These are phyloP conservation scores for Agrypnus murinus DNA, from an alignment of 2,888 invertebrate genomes.

Conservation along the genomic window DNA sequence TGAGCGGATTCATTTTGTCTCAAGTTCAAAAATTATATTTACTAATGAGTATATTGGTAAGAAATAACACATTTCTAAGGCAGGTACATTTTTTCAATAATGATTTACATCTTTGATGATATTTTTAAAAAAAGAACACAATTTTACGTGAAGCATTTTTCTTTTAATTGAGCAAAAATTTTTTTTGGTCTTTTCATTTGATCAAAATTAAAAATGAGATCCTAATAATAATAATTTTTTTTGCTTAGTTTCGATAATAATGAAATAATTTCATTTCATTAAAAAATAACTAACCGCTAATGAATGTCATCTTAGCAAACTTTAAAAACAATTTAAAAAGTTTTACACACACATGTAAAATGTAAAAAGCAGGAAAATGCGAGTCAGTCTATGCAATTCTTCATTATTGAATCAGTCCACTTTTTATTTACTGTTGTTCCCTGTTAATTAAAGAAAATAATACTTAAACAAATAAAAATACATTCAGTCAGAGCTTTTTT, in stretches of 20 bases:
- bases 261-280: too few species aligned
- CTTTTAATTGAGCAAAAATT: conserved; percentile 26
- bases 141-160: not conserved
- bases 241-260: too few species aligned
- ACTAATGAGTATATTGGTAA: not conserved
- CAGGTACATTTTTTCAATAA: conserved; percentile 24
- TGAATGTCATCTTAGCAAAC: not conserved
- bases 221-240: not conserved
- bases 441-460: conserved; percentile 29
- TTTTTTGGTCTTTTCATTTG: conserved; percentile 24
- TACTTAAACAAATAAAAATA: too few species aligned
- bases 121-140: too few species aligned
- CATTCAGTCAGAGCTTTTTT: too few species aligned
- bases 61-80: conserved; percentile 24
- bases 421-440: conserved; percentile 46
- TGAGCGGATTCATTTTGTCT: conserved; percentile 6
- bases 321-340: not conserved
- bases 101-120: not conserved
- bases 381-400: conserved; percentile 51
- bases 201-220: conserved; percentile 3
- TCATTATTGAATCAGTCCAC: conserved; percentile 45
- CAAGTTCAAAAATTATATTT: not conserved
- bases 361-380: conserved; percentile 43
- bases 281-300: too few species aligned
- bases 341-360: conserved; percentile 8